These are phyloP conservation scores for Arrhamphus sclerolepis DNA, from an alignment of 2,797 vertebrate species.

Conservation along the genomic window DNA sequence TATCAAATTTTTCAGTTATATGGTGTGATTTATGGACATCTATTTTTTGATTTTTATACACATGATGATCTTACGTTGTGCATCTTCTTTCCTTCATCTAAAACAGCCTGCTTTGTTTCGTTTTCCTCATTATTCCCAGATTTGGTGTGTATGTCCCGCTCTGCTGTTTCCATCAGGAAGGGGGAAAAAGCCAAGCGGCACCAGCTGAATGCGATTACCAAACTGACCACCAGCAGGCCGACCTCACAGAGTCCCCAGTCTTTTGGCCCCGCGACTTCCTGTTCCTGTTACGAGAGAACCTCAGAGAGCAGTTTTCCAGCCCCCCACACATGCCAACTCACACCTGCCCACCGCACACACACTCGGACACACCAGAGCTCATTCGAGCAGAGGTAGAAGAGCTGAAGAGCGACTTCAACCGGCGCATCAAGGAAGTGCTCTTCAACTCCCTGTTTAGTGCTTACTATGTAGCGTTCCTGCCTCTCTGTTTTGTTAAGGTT, in stretches of 20 bases:
- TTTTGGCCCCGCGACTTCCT: conserved; percentile 93
- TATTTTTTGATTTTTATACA: too few species aligned
- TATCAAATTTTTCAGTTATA: too few species aligned
- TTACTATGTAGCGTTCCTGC: conserved; percentile 97
- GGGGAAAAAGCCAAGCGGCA: conserved; percentile 82
- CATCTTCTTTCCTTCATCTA: conserved; percentile 4
- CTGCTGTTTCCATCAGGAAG: conserved; percentile 98
- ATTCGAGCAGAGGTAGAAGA: conserved; percentile 97
- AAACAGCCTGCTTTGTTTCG: conserved; percentile 7
- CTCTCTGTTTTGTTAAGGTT: conserved; percentile 98
- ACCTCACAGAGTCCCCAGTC: conserved; percentile 84
- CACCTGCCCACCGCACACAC: conserved; percentile 87
- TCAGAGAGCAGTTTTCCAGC: conserved; percentile 93
- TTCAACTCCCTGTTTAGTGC: conserved; percentile 99
- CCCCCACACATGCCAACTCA: conserved; percentile 89
- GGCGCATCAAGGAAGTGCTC: conserved; percentile 97
- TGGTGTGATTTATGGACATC: too few species aligned
- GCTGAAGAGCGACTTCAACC: conserved; percentile 97
- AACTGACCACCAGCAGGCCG: conserved; percentile 79
- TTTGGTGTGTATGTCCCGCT: conserved; percentile 98
- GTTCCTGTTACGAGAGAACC: conserved; percentile 90
- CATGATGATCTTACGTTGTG: conserved; percentile 5
- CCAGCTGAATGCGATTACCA: conserved; percentile 87
- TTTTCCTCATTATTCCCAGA: conserved; percentile 69
- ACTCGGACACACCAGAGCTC: conserved; percentile 89